Base-by-base conservation (phyloP, 2,113 vertebrate genomes). In the Phrynocephalus versicolor region DNA sequence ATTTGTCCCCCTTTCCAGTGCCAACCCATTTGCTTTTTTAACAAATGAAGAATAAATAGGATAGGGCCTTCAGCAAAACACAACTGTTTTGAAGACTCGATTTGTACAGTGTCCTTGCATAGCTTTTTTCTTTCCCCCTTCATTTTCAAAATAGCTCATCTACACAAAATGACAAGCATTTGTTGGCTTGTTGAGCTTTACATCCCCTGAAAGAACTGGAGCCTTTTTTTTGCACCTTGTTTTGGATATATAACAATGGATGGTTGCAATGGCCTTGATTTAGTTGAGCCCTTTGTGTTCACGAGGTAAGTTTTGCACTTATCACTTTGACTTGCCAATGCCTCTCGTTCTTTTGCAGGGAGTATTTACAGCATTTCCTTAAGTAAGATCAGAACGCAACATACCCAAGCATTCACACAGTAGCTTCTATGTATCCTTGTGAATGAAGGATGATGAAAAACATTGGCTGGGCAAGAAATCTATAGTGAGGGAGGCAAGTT, bases 321-420 rank as follows among this genome's bases (percentile, higher is more conserved):
- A 71, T 37, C 33, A 86, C 91, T 81, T 71, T 57, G 33, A 87
- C 86, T 85, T n/a, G 88, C 90, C 88, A 88, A 93, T 88, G 83
- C 73, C 27, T 39, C 89, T 87, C 88, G 86, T 91, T 92, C 91
- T 90, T 75, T 84, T 83, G 83, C 84, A 60, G 1, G 27, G 78
- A 87, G 72, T 89, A n/a, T 88, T 92, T 93, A 89, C 45, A 15
- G 23, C n/a, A n/a, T n/a, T n/a, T n/a, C n/a, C n/a, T n/a, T n/a
- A n/a, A n/a, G n/a, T n/a, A n/a, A n/a, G n/a, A 75, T 83, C 4
- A 25, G 82, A 92, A 89, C 67, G 64, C 70, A 82, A 86, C 85
- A 58, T 86, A 90, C n/a, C n/a, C n/a, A n/a, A n/a, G n/a, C n/a
- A n/a, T n/a, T n/a, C n/a, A n/a, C n/a, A n/a, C n/a, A n/a, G n/a